Base-by-base conservation (phyloP, 1,140 invertebrate genomes). In the Drosophila nigromelanica region DNA sequence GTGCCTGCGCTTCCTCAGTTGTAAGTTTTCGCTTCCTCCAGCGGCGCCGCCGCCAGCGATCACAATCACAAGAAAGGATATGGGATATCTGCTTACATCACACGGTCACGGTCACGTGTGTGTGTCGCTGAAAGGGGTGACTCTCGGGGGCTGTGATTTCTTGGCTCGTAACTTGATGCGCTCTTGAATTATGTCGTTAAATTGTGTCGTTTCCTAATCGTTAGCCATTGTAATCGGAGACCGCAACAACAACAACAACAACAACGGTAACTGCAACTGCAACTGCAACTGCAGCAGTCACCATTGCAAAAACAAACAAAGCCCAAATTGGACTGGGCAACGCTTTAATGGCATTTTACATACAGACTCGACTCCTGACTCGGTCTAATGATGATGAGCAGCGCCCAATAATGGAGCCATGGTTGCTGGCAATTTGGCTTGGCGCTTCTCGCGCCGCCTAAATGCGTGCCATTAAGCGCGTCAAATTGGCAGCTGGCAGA, bases 131-230 rank as follows among this genome's bases (percentile, higher is more conserved):
- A 76, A 83, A 83, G 68, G 83, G 83, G 75, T 89, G 78, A 71
- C 67, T 69, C 62, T 5, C 24, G 39, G 14, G 42, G n/a, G 37
- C 54, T 48, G 43, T 71, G 66, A 59, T 76, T 67, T 61, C 27
- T 51, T 35, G 18, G 15, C 54, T 51, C 55, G 83, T 83, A 89
- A 89, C 79, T 72, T 83, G 87, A 89, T 89, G 83, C 83, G 70
- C 83, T 77, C 83, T 89, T 89, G 83, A 89, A 89, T 89, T 89
- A 89, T 89, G 83, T 89, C 83, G 83, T 89, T 89, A 89, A 89
- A 89, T 89, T 89, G 83, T 89, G 83, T 87, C 83, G 83, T 87
- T 89, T 85, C 81, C 81, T 85, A 85, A 85, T 85, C 80, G 80
- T 83, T 85, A 76, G 62, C 69, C 74, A 63, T 56, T 60, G 77